Evolutionary conservation across 1,140 invertebrate genomes (phyloP).

Genomic region (Xylocopa sonorina): DNA sequence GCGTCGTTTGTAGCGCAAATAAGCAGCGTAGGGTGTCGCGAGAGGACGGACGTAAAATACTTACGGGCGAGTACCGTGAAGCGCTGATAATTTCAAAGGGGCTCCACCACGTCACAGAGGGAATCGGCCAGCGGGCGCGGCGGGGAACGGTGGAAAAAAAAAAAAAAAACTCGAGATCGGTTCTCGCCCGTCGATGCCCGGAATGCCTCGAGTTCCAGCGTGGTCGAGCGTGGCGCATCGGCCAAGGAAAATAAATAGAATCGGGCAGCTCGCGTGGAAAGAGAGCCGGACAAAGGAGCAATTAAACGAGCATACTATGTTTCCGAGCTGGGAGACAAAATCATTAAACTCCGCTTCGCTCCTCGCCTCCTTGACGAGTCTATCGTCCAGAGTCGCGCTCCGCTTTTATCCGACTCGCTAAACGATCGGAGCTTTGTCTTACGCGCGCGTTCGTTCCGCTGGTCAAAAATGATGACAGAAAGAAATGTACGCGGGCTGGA

Average conservation of each 20-base stretch:
- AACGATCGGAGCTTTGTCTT: background rate
- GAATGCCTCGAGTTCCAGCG: conserved; percentile 35
- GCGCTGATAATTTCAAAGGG: conserved; percentile 56
- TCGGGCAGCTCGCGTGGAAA: conserved; percentile 23
- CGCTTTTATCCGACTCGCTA: conserved; percentile 1
- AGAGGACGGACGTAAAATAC: conserved; percentile 29
- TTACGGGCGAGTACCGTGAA: conserved; percentile 46
- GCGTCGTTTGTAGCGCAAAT: conserved; percentile 44
- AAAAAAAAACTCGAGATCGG: conserved; percentile 47
- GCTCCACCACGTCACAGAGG: background rate
- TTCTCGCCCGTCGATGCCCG: conserved; percentile 32
- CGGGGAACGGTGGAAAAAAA: conserved; percentile 4
- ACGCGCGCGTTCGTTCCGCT: too few relatives aligned
- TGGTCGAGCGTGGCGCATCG: conserved; percentile 33
- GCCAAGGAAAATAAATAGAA: conserved; percentile 50
- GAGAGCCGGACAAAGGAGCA: conserved; percentile 37
- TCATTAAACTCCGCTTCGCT: conserved; percentile 47
- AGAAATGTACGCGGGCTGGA: background rate
- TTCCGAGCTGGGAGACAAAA: conserved; percentile 41
- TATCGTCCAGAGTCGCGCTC: background rate
- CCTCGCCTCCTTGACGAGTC: background rate
- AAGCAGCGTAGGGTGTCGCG: conserved; percentile 20
- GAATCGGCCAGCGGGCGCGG: background rate
- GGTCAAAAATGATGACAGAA: background rate
- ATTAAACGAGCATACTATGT: conserved; percentile 37